These are phyloP conservation scores for Mythimna albipuncta DNA, from an alignment of 2,888 invertebrate species.

Conservation along the genomic window DNA sequence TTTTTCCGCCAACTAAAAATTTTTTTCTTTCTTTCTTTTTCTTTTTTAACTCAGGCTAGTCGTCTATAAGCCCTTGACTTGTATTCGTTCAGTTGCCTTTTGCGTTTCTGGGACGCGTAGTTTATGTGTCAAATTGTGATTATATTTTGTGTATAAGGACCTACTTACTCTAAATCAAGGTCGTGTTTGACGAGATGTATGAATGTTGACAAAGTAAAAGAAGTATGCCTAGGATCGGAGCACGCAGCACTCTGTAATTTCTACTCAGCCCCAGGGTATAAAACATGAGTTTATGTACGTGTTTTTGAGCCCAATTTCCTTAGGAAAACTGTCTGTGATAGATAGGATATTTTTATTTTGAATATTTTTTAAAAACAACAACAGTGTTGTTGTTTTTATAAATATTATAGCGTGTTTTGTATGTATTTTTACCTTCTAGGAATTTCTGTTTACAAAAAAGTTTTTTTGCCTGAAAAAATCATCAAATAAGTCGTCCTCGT, in stretches of 20 bases:
- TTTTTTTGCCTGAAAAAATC: too few relatives aligned
- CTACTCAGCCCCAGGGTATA: too few relatives aligned
- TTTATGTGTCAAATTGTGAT: not conserved
- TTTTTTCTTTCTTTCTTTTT: too few relatives aligned
- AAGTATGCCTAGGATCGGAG: too few relatives aligned
- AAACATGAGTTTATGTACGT: not conserved
- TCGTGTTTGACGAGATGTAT: not conserved
- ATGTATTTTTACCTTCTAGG: not conserved
- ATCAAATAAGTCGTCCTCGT: too few relatives aligned
- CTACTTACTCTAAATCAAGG: not conserved
- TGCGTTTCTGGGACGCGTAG: not conserved
- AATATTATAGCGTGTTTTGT: not conserved
- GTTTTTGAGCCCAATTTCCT: conserved; percentile 7
- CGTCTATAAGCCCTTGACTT: too few relatives aligned
- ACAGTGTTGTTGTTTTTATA: not conserved
- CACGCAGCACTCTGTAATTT: not conserved
- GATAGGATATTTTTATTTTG: not conserved
- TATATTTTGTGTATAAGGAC: not conserved
- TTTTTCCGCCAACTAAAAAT: too few relatives aligned
- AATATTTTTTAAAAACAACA: not conserved
- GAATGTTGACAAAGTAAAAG: not conserved
- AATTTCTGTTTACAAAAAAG: too few relatives aligned
- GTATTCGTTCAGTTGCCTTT: not conserved
- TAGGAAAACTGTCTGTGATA: not conserved
- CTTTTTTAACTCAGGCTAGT: too few relatives aligned